These are phyloP conservation scores for Drosophila ananassae DNA, from an alignment of 1,140 invertebrate species.

Conservation along the genomic window DNA sequence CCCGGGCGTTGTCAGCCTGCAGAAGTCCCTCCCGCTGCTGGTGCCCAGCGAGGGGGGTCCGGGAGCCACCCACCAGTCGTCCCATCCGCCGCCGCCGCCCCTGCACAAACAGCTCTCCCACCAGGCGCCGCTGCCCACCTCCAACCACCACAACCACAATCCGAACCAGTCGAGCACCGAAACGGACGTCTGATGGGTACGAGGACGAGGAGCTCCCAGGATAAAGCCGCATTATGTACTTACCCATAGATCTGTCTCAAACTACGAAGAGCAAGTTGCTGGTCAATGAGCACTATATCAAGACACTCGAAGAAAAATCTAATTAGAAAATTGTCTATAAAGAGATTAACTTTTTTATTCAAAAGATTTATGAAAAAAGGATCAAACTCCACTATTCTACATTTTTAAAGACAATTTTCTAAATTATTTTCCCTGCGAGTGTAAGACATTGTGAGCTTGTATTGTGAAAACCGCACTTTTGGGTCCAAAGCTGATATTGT, in stretches of 20 bases:
- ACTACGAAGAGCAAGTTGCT: constrained; percentile 19
- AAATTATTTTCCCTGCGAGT: constrained; percentile 1
- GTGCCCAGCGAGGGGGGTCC: constrained; percentile 31
- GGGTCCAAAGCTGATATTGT: constrained; percentile 60
- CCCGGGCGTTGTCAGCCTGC: constrained; percentile 36
- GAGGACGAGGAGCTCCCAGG: constrained; percentile 3
- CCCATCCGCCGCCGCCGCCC: constrained; percentile 26
- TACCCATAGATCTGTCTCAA: constrained; percentile 43
- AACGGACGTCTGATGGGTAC: constrained; percentile 62
- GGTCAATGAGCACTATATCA: constrained; percentile 16
- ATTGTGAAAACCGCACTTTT: constrained; percentile 46
- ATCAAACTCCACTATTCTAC: not conserved
- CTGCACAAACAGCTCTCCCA: constrained; percentile 67
- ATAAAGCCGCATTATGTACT: constrained; percentile 28
- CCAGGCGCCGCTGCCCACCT: constrained; percentile 53
- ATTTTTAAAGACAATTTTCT: not conserved
- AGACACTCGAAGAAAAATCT: not conserved
- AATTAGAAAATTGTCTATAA: constrained; percentile 8
- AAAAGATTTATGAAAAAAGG: not conserved
- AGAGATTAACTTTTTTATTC: not conserved
- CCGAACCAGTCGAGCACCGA: constrained; percentile 58
- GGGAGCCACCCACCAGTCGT: constrained; percentile 5
- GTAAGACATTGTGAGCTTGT: constrained; percentile 19
- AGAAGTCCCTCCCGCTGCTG: constrained; percentile 48
- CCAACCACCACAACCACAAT: constrained; percentile 43